Evolutionary conservation across 2,113 vertebrate genomes (phyloP).

Genomic region (Muntiacus muntjak): DNA sequence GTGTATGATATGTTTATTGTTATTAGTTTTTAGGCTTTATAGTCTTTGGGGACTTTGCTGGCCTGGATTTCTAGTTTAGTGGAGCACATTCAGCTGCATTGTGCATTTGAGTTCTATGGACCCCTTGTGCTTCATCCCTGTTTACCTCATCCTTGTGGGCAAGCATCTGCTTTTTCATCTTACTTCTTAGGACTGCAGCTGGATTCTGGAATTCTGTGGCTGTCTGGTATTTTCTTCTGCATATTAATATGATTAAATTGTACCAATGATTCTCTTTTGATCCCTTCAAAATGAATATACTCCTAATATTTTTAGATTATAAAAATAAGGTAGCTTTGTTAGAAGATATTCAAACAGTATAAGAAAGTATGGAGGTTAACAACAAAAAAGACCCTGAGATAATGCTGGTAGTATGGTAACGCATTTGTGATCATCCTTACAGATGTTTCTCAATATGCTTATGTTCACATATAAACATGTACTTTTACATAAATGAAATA

Average conservation of each 20-base stretch:
- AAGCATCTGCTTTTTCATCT: slow-evolving; percentile 77
- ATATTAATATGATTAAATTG: slow-evolving; percentile 68
- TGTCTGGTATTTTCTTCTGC: slow-evolving; percentile 73
- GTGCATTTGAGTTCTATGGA: slow-evolving; percentile 43
- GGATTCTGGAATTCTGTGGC: slow-evolving; percentile 78
- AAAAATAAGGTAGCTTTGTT: slow-evolving; percentile 3
- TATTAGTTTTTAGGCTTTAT: slow-evolving; percentile 53
- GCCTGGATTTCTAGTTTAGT: slow-evolving; percentile 4
- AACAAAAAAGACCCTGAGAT: not conserved
- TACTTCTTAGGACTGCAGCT: slow-evolving; percentile 79
- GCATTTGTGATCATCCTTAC: not conserved
- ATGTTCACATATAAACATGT: not conserved
- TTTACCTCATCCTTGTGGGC: slow-evolving; percentile 80
- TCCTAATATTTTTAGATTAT: slow-evolving; percentile 13
- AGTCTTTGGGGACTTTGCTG: slow-evolving; percentile 37
- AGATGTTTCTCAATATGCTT: not conserved
- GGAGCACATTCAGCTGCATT: slow-evolving; percentile 55
- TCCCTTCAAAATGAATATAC: slow-evolving; percentile 5
- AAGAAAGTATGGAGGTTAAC: not conserved
- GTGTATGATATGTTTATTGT: slow-evolving; percentile 19
- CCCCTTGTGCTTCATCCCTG: slow-evolving; percentile 57
- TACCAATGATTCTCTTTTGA: slow-evolving; percentile 35
- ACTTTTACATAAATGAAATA: not conserved
- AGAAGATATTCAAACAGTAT: not conserved
- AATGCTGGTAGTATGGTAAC: not conserved